These are phyloP conservation scores for Engraulis encrasicolus DNA, from an alignment of 2,113 vertebrate genomes.

Conservation along the genomic window DNA sequence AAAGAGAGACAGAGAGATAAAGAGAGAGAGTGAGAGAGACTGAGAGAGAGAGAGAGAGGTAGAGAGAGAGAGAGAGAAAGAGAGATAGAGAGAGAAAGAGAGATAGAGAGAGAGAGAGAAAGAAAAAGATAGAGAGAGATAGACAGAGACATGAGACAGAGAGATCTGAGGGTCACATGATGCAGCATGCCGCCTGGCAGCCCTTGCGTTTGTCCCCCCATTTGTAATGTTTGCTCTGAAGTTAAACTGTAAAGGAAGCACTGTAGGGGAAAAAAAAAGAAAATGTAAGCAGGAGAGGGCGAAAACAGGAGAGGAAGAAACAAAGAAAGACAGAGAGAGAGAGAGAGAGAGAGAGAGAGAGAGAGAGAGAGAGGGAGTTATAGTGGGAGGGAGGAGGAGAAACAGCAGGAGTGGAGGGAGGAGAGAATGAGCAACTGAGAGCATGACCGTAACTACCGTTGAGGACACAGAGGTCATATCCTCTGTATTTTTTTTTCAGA, in stretches of 20 bases:
- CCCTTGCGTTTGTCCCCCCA: no score
- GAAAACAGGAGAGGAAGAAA: constrained; percentile 27
- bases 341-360: constrained; percentile 33
- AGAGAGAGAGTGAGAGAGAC: no score
- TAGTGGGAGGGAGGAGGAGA: constrained; percentile 12
- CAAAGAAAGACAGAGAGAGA: constrained; percentile 39
- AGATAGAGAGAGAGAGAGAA: no score
- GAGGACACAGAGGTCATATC: not conserved
- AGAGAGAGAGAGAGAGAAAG: no score
- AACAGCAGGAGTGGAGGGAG: constrained; percentile 8
- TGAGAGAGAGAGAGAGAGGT: no score
- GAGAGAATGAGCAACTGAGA: not conserved
- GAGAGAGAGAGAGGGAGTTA: not conserved
- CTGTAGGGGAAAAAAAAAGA: not conserved
- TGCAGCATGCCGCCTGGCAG: not conserved
- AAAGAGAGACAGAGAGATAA: no score
- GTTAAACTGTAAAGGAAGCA: not conserved
- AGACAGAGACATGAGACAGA: no score
- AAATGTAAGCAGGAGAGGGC: constrained; percentile 40
- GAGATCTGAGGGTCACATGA: not conserved
- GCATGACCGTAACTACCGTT: not conserved
- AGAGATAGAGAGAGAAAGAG: no score
- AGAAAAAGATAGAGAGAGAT: no score
- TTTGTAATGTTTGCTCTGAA: not conserved
- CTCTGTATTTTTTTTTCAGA: no score